Conservation (phyloP, 2,888 invertebrate genomes). For the Gnatocerus cornutus region DNA sequence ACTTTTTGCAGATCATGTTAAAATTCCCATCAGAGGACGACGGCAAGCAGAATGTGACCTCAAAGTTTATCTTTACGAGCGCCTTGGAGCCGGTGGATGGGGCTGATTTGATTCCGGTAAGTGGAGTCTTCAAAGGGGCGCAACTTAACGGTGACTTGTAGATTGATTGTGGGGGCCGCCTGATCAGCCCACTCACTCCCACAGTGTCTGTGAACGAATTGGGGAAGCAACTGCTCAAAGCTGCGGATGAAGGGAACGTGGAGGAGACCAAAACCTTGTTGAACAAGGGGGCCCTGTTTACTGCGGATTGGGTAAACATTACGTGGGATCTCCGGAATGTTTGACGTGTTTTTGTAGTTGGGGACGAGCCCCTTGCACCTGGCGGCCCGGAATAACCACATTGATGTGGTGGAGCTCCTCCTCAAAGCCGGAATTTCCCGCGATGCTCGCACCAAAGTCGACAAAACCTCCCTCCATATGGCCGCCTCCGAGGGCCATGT, state of each 20-base stretch:
- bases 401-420: conserved; percentile 85
- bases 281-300: conserved; percentile 91
- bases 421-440: conserved; percentile 89
- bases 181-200: conserved; percentile 52
- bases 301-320: conserved; percentile 90
- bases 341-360: conserved; percentile 81
- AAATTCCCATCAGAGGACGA: conserved; percentile 53
- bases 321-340: too few relatives aligned
- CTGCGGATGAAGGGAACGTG: conserved; percentile 86
- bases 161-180: conserved; percentile 60
- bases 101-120: conserved; percentile 71
- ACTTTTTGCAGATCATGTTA: conserved; percentile 61
- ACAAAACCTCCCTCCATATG: conserved; percentile 92
- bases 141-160: conserved; percentile 51
- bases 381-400: conserved; percentile 87
- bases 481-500: conserved; percentile 90
- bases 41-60: conserved; percentile 48
- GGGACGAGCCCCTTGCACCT: conserved; percentile 93
- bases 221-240: conserved; percentile 87
- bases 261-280: conserved; percentile 84
- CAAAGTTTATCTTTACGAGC: conserved; percentile 57
- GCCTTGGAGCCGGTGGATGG: conserved; percentile 52
- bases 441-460: conserved; percentile 93
- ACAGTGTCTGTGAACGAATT: conserved; percentile 79
- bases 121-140: conserved; percentile 49